phyloP scores from a whole-genome alignment of 2,888 invertebrate genomes.

The Lasiommata megera region DNA sequence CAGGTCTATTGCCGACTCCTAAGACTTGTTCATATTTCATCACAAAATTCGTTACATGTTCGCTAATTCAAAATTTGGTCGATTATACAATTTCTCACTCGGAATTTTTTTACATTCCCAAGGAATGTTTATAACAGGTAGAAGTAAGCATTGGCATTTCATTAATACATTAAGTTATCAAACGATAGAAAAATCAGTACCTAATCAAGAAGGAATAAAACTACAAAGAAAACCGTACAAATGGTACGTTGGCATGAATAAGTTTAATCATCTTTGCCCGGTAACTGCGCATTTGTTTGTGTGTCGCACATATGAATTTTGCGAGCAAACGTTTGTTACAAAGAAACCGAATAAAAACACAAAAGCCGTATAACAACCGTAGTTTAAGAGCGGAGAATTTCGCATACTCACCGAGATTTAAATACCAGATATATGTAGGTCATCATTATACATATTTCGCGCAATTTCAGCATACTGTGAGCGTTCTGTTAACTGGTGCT shows the following conservation, averaged over 20 bases:
- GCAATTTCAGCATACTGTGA: slow-evolving; percentile 3
- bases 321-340: slow-evolving; percentile 9
- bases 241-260: neutral
- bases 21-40: too few species aligned
- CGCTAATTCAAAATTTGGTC: too few species aligned
- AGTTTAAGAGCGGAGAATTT: slow-evolving; percentile 9
- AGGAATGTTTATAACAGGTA: too few species aligned
- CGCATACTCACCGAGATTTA: slow-evolving; percentile 6
- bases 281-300: neutral
- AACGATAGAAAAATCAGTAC: too few species aligned
- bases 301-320: slow-evolving; percentile 4
- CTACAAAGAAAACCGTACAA: neutral
- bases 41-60: too few species aligned
- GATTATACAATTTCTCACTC: too few species aligned
- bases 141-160: too few species aligned
- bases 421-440: slow-evolving; percentile 4
- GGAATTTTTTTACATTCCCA: too few species aligned
- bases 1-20: too few species aligned
- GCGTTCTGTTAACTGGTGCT: slow-evolving; percentile 1
- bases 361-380: slow-evolving; percentile 9
- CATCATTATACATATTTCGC: slow-evolving; percentile 3
- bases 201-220: neutral
- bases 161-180: too few species aligned
- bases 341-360: slow-evolving; percentile 1
- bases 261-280: neutral